These are phyloP conservation scores for Nematostella vectensis DNA, from an alignment of 92 coral and sea anemone genomes.

Conservation along the genomic window DNA sequence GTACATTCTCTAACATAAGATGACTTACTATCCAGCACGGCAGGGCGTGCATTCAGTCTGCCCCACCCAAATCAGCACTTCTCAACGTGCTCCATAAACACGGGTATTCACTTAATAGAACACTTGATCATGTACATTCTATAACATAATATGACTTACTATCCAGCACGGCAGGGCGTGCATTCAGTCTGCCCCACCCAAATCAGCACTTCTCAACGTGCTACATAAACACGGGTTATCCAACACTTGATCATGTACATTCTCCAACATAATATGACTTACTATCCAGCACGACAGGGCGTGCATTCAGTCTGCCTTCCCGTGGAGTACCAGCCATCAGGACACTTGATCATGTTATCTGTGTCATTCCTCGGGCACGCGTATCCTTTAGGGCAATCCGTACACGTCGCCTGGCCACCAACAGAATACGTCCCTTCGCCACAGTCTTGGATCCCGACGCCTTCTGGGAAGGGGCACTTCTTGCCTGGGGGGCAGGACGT, in stretches of 20 bases:
- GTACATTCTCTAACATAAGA: too few relatives aligned
- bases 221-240: too few relatives aligned
- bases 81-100: too few relatives aligned
- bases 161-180: constrained; percentile 72
- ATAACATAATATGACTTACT: too few relatives aligned
- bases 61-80: constrained; percentile 45
- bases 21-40: constrained; percentile 90
- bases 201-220: too few relatives aligned
- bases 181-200: constrained; percentile 48
- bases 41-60: constrained; percentile 70
- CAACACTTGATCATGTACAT: too few relatives aligned
- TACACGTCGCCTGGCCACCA: constrained; percentile 62
- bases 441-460: constrained; percentile 60
- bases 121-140: too few relatives aligned
- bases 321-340: constrained; percentile 61
- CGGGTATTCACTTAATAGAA: too few relatives aligned
- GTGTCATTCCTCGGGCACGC: constrained; percentile 82
- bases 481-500: constrained; percentile 82
- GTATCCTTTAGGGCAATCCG: constrained; percentile 79
- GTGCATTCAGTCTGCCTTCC: constrained; percentile 64
- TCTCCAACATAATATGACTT: too few relatives aligned
- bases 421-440: constrained; percentile 66
- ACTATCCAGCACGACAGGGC: constrained; percentile 76
- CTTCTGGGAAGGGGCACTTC: constrained; percentile 55
- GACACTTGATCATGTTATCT: constrained; percentile 63